phyloP scores from a whole-genome alignment of 1,140 invertebrate species.

The Branchinecta lynchi region DNA sequence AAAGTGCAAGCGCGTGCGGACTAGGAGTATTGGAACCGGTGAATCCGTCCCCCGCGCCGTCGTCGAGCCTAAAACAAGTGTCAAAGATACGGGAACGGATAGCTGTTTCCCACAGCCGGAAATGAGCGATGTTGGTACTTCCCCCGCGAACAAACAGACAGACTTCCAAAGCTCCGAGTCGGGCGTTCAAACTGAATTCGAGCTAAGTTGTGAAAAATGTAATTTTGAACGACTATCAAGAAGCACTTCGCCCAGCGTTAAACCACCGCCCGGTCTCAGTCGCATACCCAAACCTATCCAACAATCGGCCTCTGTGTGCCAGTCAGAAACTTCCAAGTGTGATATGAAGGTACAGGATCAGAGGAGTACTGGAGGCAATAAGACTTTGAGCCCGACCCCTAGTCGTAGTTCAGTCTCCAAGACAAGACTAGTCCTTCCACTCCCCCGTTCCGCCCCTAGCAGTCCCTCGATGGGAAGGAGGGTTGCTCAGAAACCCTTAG shows the following conservation, averaged over 20 bases:
- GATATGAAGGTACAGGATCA: neutral
- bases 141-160: neutral
- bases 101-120: neutral
- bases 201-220: neutral
- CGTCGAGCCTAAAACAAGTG: neutral
- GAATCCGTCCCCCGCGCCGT: neutral
- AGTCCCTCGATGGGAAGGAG: neutral
- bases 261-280: neutral
- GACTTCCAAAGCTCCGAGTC: no score
- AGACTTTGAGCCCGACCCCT: neutral
- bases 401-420: neutral
- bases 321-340: neutral
- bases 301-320: neutral
- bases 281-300: neutral
- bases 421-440: neutral
- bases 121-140: neutral
- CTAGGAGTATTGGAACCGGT: conserved; percentile 17
- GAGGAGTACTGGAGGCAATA: neutral
- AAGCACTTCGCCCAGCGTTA: neutral
- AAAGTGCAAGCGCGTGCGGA: conserved; percentile 14
- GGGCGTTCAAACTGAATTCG: neutral
- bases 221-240: neutral
- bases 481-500: neutral
- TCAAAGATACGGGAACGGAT: neutral
- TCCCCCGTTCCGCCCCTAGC: neutral